Evolutionary conservation across 2,797 vertebrate species (phyloP).

Genomic region (Semaprochilodus insignis): DNA sequence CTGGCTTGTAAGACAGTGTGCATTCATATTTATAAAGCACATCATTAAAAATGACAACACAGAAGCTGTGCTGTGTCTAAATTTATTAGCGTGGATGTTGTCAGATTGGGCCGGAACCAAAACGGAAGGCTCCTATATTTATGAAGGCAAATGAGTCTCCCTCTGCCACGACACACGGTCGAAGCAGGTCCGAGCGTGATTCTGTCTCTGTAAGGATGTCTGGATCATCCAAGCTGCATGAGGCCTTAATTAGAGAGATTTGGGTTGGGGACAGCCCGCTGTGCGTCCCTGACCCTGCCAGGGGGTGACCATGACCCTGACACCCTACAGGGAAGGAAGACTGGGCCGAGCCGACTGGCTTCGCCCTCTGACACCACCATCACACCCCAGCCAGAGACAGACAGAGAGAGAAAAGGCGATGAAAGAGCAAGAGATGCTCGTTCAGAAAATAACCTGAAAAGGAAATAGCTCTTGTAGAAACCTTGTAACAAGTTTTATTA

Average conservation of each 20-base stretch:
- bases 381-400: slow-evolving; percentile 14
- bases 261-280: slow-evolving; percentile 52
- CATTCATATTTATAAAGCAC: slow-evolving; percentile 41
- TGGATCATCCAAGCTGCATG: slow-evolving; percentile 19
- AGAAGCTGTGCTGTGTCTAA: slow-evolving; percentile 28
- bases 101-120: slow-evolving; percentile 1
- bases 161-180: not conserved
- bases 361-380: slow-evolving; percentile 33
- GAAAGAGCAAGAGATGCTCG: not conserved
- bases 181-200: not conserved
- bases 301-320: slow-evolving; percentile 58
- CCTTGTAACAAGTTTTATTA: too few species aligned
- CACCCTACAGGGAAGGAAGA: slow-evolving; percentile 39
- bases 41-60: slow-evolving; percentile 46
- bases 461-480: not conserved
- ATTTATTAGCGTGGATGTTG: slow-evolving; percentile 29
- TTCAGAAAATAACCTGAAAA: slow-evolving; percentile 1
- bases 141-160: not conserved
- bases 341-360: slow-evolving; percentile 10
- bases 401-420: not conserved
- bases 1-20: slow-evolving; percentile 36
- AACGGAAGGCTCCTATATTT: slow-evolving; percentile 2
- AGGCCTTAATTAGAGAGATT: slow-evolving; percentile 48
- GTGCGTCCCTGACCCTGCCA: slow-evolving; percentile 73
- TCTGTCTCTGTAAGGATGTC: slow-evolving; percentile 9